Percentiles rank a stretch among this genome's conserved stretches.
phyloP scores from a whole-genome alignment of 1,140 invertebrate species.

The Trichonephila clavata region DNA sequence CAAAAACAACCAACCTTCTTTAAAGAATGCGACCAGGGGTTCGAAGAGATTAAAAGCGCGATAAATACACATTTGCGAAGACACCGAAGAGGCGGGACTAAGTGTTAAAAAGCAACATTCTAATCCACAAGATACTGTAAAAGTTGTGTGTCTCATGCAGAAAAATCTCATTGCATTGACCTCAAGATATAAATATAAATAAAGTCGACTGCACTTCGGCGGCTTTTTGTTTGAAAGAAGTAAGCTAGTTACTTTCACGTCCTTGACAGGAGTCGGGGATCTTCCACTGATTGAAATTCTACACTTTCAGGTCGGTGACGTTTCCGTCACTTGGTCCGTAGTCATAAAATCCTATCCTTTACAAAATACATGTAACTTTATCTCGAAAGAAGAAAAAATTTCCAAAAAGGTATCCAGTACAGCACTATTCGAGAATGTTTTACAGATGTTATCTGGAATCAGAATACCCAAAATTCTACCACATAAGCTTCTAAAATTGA shows the following conservation, averaged over 20 bases:
- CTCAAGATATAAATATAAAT: slow-evolving; percentile 34
- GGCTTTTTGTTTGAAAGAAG: slow-evolving; percentile 41
- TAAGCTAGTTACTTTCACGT: slow-evolving; percentile 22
- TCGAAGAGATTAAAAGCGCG: slow-evolving; percentile 23
- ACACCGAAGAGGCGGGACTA: background rate
- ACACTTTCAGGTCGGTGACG: background rate
- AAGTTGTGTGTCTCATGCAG: slow-evolving; percentile 43
- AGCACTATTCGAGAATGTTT: no score
- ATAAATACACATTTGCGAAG: slow-evolving; percentile 38
- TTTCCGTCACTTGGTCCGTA: no score
- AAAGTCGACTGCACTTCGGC: slow-evolving; percentile 23
- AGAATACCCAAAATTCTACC: no score
- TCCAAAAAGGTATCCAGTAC: no score
- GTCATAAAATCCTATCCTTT: no score
- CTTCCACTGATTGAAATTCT: no score
- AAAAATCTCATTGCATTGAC: slow-evolving; percentile 48
- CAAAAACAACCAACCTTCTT: background rate
- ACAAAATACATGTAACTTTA: no score
- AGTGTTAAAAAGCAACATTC: slow-evolving; percentile 27
- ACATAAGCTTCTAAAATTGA: no score
- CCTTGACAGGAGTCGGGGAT: slow-evolving; percentile 19
- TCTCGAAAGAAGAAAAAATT: no score
- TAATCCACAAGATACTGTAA: background rate
- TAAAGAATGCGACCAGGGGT: slow-evolving; percentile 42
- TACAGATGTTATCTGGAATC: no score